phyloP scores from a whole-genome alignment of 2,888 invertebrate genomes.

The Panopea generosa region DNA sequence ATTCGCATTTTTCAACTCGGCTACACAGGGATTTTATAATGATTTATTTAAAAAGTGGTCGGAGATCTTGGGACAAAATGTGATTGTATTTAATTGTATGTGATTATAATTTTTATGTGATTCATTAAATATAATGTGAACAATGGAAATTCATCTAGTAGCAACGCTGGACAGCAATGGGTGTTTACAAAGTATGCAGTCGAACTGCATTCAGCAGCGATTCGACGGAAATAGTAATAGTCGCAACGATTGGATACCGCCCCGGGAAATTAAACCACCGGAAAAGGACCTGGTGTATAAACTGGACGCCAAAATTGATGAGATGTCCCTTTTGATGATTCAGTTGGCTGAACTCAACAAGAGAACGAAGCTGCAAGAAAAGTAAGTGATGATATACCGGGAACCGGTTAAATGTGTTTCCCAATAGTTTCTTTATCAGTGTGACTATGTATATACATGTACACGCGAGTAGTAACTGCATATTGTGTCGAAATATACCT shows the following conservation, averaged over 20 bases:
- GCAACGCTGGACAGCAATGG: constrained; percentile 25
- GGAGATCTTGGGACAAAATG: too few species aligned
- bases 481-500: too few species aligned
- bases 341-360: constrained; percentile 20
- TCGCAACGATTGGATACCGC: background rate
- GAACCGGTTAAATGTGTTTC: too few species aligned
- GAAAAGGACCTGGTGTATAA: constrained; percentile 23
- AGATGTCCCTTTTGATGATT: constrained; percentile 27
- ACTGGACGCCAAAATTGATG: constrained; percentile 27
- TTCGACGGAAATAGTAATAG: too few species aligned
- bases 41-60: too few species aligned
- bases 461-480: too few species aligned
- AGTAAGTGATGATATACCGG: constrained; percentile 6
- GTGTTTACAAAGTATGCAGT: constrained; percentile 30
- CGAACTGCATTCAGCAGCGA: constrained; percentile 9
- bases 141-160: constrained; percentile 28
- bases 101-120: too few species aligned
- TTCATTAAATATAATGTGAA: background rate
- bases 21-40: too few species aligned
- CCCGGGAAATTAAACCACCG: background rate
- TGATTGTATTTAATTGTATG: too few species aligned
- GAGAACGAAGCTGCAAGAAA: constrained; percentile 9
- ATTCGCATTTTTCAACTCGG: too few species aligned
- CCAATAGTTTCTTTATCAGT: too few species aligned
- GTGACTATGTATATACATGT: background rate